These are phyloP conservation scores for Brachionus rotundiformis DNA, from an alignment of 1,140 invertebrate genomes.

Conservation along the genomic window DNA sequence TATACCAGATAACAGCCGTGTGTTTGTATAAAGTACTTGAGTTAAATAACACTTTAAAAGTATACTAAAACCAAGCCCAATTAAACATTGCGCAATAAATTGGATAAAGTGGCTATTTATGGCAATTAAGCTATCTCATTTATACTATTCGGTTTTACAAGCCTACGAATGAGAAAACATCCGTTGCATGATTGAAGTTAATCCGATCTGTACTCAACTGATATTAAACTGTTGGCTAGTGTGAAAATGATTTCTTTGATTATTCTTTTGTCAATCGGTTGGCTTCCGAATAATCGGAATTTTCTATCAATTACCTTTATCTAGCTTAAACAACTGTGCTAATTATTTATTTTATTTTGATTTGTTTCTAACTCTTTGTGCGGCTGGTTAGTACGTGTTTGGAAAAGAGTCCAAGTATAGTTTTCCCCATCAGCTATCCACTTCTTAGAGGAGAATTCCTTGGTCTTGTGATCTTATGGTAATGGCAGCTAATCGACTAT, in stretches of 20 bases:
- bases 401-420: too few relatives aligned
- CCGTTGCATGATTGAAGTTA: constrained; percentile 11
- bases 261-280: background rate
- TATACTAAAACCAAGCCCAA: background rate
- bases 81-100: constrained; percentile 3
- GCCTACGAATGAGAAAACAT: constrained; percentile 2
- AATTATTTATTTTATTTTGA: background rate
- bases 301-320: background rate
- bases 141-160: background rate
- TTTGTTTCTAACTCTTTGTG: too few relatives aligned
- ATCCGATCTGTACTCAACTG: background rate
- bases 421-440: too few relatives aligned
- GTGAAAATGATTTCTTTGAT: background rate
- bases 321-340: background rate
- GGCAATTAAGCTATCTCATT: background rate
- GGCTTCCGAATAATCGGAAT: background rate
- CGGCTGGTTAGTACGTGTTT: too few relatives aligned
- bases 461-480: too few relatives aligned
- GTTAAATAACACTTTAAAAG: constrained; percentile 21
- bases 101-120: background rate
- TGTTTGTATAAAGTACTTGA: background rate
- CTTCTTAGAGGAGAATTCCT: too few relatives aligned
- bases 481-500: too few relatives aligned
- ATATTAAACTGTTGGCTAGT: background rate
- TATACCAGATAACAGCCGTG: constrained; percentile 1